phyloP scores from a whole-genome alignment of 2,888 invertebrate species.

The Anoncus sp. region DNA sequence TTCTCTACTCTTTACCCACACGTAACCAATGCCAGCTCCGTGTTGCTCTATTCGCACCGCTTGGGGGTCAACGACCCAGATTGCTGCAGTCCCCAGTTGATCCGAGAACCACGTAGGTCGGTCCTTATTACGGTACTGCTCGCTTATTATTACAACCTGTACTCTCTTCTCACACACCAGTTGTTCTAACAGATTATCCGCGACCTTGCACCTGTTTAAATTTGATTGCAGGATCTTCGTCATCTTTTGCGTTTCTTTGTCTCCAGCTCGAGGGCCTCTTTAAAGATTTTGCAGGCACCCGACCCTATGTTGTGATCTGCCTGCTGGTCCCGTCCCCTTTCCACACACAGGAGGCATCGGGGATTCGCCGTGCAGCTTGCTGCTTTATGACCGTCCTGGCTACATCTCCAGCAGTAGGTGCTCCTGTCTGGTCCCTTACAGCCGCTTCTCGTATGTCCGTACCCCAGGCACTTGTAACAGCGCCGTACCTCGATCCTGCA shows the following conservation, averaged over 20 bases:
- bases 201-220: constrained; percentile 44
- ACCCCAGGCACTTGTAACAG: too few relatives aligned
- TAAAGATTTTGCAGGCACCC: constrained; percentile 34
- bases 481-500: too few relatives aligned
- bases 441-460: too few relatives aligned
- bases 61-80: constrained; percentile 43
- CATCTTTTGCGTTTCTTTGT: constrained; percentile 21
- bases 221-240: constrained; percentile 45
- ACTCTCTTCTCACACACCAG: constrained; percentile 39
- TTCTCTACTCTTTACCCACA: constrained; percentile 42
- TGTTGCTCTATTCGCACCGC: constrained; percentile 9
- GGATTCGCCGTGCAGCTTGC: too few relatives aligned
- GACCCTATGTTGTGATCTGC: not conserved
- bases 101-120: constrained; percentile 38
- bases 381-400: too few relatives aligned
- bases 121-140: constrained; percentile 42
- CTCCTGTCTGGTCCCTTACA: too few relatives aligned
- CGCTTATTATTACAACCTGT: constrained; percentile 43
- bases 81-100: constrained; percentile 49
- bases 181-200: constrained; percentile 50
- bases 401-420: too few relatives aligned
- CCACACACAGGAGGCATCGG: too few relatives aligned
- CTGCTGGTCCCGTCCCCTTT: too few relatives aligned
- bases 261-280: not conserved
- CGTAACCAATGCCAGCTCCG: constrained; percentile 34